phyloP scores from a whole-genome alignment of 2,888 invertebrate species.

The Heliconius ethilla region DNA sequence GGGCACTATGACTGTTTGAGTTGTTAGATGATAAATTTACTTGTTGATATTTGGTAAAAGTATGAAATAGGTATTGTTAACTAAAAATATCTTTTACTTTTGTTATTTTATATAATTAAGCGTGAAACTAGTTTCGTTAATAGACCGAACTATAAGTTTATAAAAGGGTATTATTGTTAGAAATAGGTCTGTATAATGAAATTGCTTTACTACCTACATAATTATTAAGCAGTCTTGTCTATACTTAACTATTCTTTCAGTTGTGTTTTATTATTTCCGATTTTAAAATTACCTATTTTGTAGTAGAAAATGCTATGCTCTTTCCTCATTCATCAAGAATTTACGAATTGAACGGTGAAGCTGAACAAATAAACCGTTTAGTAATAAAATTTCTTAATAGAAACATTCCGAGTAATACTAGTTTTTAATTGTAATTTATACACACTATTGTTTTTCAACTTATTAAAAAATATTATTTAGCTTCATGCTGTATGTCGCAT shows the following conservation, averaged over 20 bases:
- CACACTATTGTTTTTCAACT: neutral
- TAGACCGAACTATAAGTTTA: neutral
- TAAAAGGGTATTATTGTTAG: neutral
- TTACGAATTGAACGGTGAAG: neutral
- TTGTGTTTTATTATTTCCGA: neutral
- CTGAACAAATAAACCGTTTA: conserved; percentile 6
- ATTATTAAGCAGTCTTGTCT: neutral
- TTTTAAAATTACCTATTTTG: neutral
- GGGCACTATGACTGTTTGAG: too few relatives aligned
- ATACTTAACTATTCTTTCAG: neutral
- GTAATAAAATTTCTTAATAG: conserved; percentile 5
- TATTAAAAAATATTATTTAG: neutral
- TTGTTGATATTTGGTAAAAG: too few relatives aligned
- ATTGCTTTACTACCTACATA: neutral
- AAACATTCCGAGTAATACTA: neutral
- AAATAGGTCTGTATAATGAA: neutral
- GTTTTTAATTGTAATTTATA: neutral
- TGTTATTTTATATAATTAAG: conserved; percentile 1
- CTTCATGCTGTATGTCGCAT: too few relatives aligned
- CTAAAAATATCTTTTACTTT: neutral
- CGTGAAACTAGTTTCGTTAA: neutral
- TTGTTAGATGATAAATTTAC: too few relatives aligned
- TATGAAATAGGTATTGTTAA: neutral
- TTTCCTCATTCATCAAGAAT: conserved; percentile 6
- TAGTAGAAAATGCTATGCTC: neutral